These are phyloP conservation scores for Pelecanus crispus DNA, from an alignment of 2,113 vertebrate species.

Conservation along the genomic window DNA sequence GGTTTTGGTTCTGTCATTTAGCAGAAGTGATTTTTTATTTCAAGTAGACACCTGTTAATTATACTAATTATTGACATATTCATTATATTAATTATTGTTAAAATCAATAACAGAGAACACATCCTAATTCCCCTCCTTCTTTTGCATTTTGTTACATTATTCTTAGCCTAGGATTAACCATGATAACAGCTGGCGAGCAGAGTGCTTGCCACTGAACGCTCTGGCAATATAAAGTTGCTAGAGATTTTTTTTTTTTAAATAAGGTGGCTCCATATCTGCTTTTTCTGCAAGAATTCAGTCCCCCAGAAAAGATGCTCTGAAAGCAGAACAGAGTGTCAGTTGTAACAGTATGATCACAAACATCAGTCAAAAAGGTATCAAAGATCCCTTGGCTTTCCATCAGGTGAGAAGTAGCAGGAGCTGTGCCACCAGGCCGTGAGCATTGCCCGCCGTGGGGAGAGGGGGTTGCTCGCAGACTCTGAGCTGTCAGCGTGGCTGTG, in stretches of 20 bases:
- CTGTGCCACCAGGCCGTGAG: not conserved
- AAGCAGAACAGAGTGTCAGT: not conserved
- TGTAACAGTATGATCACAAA: not conserved
- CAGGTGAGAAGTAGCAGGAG: not conserved
- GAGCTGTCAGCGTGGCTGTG: not conserved
- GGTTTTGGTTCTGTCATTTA: not conserved
- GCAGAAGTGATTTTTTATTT: not conserved
- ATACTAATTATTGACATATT: not conserved
- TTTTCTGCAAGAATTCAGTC: not conserved
- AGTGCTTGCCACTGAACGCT: not conserved
- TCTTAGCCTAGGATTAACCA: not conserved
- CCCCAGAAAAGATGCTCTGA: not conserved
- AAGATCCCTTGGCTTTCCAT: not conserved
- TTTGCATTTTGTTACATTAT: not conserved
- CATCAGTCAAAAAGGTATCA: not conserved
- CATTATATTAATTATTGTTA: not conserved
- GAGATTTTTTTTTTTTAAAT: not conserved
- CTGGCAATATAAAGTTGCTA: not conserved
- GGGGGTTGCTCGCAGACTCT: not conserved
- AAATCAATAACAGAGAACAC: not conserved
- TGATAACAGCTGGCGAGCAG: not conserved
- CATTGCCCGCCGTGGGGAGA: rapidly evolving
- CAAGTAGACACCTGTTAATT: not conserved
- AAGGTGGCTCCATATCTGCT: not conserved
- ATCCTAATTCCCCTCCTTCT: not conserved